Conservation (phyloP, 1,140 invertebrate species). For the Venturia canescens region DNA sequence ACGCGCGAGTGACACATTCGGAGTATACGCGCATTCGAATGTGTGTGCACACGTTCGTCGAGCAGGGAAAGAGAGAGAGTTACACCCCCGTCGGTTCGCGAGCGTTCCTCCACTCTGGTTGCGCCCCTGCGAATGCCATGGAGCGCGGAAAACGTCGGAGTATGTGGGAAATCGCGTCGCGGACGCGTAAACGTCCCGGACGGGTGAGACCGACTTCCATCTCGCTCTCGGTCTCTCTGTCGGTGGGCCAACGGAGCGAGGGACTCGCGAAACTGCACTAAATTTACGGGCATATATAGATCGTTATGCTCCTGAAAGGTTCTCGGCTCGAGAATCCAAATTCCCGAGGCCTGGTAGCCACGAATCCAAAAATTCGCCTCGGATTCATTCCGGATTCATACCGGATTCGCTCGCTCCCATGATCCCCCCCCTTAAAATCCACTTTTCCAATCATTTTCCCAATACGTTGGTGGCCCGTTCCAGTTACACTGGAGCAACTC, state of each 20-base stretch:
- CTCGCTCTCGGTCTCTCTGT: not conserved
- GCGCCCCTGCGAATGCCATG: conserved; percentile 12
- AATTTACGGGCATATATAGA: not conserved
- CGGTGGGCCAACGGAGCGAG: conserved; percentile 10
- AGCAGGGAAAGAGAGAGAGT: not conserved
- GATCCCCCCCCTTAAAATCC: too few species aligned
- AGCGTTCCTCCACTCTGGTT: conserved; percentile 31
- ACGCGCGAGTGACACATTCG: conserved; percentile 53
- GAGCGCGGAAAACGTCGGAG: conserved; percentile 35
- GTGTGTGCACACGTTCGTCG: not conserved
- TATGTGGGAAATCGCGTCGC: conserved; percentile 15
- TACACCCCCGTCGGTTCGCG: conserved; percentile 15
- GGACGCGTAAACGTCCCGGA: conserved; percentile 43
- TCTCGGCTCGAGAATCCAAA: not conserved
- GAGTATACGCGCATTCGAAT: conserved; percentile 17
- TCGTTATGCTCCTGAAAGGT: not conserved
- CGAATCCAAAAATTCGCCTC: too few species aligned
- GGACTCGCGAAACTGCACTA: not conserved
- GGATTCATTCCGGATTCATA: too few species aligned
- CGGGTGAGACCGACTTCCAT: not conserved
- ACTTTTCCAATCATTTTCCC: too few species aligned
- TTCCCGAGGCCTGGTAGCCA: too few species aligned
- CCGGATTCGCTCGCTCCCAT: too few species aligned
- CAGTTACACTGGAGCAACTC: too few species aligned
- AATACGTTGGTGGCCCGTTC: too few species aligned